These are phyloP conservation scores for Miopithecus talapoin DNA, from an alignment of 2,797 vertebrate species.

Conservation along the genomic window DNA sequence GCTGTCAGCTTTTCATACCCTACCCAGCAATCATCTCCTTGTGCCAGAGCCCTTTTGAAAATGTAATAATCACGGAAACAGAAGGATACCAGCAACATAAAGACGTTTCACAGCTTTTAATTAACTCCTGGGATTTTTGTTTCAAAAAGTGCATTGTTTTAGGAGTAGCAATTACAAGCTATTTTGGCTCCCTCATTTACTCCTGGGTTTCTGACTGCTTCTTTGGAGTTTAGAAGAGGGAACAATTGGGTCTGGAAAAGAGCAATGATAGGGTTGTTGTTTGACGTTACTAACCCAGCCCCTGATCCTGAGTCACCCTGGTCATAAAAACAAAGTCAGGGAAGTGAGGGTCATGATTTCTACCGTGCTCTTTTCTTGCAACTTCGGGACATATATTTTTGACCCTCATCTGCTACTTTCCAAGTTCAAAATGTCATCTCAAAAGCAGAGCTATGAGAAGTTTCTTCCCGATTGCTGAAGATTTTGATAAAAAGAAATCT, in stretches of 20 bases:
- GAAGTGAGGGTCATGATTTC: too few relatives aligned
- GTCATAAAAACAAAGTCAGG: not conserved
- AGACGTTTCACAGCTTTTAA: not conserved
- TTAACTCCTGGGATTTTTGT: constrained; percentile 37
- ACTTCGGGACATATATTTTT: not conserved
- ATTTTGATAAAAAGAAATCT: not conserved
- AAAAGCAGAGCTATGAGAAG: not conserved
- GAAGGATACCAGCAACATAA: not conserved
- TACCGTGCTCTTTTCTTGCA: rapidly evolving
- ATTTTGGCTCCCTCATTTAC: not conserved
- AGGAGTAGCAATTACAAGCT: constrained; percentile 40
- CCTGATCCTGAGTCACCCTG: not conserved
- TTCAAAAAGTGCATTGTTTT: constrained; percentile 26
- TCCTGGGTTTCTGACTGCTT: not conserved
- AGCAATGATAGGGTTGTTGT: not conserved
- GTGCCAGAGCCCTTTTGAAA: not conserved
- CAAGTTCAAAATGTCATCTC: constrained; percentile 15
- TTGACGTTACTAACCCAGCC: not conserved
- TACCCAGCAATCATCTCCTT: not conserved
- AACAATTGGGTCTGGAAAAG: constrained; percentile 22
- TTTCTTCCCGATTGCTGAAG: not conserved
- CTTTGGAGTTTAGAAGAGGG: not conserved
- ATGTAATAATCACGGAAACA: not conserved
- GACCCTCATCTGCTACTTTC: not conserved
- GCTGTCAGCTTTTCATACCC: rapidly evolving